phyloP scores from a whole-genome alignment of 2,797 vertebrate genomes.

The Aythya fuligula region DNA sequence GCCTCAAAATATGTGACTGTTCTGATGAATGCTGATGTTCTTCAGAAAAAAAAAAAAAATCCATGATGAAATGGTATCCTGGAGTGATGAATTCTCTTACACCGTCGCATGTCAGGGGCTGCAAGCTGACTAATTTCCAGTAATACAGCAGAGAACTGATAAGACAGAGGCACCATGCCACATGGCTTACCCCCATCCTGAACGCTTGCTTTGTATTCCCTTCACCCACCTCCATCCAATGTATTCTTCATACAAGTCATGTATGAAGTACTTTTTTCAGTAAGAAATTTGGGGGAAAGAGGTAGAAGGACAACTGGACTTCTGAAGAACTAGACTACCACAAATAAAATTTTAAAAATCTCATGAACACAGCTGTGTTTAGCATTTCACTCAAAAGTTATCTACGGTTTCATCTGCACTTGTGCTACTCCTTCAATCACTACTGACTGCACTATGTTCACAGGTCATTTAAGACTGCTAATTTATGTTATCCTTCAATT shows the following conservation, averaged over 20 bases:
- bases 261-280: neutral
- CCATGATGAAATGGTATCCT: neutral
- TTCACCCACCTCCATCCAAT: neutral
- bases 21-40: neutral
- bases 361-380: neutral
- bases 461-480: neutral
- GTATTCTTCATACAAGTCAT: neutral
- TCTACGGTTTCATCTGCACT: neutral
- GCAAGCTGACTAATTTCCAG: neutral
- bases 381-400: neutral
- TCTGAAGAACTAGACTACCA: neutral
- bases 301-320: neutral
- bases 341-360: neutral
- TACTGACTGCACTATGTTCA: neutral
- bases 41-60: neutral
- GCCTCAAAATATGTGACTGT: neutral
- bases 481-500: neutral
- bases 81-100: neutral
- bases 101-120: neutral
- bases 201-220: neutral
- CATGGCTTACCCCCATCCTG: accelerated
- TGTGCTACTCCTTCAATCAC: accelerated
- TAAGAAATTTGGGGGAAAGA: neutral
- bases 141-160: neutral
- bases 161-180: neutral